A percentile compares a stretch with the other conserved stretches of the same genome.
phyloP scores from a whole-genome alignment of 2,113 vertebrate genomes.

The Onychostruthus taczanowskii region DNA sequence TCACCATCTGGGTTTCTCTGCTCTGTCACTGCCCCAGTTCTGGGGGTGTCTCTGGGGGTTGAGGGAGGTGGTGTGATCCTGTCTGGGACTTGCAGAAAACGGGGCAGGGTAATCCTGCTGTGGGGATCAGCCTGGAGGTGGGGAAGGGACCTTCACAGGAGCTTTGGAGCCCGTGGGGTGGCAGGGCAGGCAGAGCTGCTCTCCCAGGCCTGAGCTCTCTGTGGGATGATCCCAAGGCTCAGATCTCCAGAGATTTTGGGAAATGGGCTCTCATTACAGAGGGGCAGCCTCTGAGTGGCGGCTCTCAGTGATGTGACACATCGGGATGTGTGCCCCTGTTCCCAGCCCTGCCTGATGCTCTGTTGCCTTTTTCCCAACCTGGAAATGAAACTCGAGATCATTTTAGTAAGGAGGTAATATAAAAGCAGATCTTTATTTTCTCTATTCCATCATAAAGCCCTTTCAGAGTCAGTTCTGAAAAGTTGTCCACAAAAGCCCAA shows the following conservation, averaged over 20 bases:
- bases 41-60: neutral
- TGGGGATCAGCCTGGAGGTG: too few relatives aligned
- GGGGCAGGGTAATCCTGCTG: neutral
- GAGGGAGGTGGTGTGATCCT: neutral
- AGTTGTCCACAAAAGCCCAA: neutral
- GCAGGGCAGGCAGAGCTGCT: neutral
- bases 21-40: neutral
- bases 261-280: neutral
- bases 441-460: neutral
- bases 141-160: neutral
- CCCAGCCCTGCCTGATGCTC: neutral
- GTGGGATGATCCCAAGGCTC: neutral
- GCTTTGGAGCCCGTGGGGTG: too few relatives aligned
- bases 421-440: neutral
- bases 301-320: accelerated
- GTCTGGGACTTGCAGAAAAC: neutral
- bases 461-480: neutral
- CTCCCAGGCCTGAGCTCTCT: neutral
- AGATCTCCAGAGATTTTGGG: neutral
- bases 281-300: neutral
- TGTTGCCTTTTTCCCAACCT: neutral
- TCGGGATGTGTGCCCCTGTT: accelerated
- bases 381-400: neutral
- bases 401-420: neutral
- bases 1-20: neutral